phyloP scores from a whole-genome alignment of 2,113 vertebrate species.

The Hemicordylus capensis region DNA sequence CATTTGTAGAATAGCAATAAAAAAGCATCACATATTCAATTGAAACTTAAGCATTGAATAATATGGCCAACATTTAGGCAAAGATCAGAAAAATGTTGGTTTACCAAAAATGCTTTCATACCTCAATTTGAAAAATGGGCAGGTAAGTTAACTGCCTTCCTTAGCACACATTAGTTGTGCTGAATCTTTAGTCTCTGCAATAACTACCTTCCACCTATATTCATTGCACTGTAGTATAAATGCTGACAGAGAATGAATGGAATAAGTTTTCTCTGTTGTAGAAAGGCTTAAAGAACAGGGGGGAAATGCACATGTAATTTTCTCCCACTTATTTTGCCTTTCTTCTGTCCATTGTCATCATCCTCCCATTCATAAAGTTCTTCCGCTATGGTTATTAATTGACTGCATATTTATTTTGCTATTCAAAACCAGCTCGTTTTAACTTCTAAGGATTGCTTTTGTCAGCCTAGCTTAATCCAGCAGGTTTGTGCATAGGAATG shows the following conservation, averaged over 20 bases:
- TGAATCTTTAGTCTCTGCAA: neutral
- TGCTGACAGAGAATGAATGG: neutral
- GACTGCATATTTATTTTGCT: conserved; percentile 42
- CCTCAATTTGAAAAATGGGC: fast-evolving
- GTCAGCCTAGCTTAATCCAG: conserved; percentile 31
- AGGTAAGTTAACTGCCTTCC: fast-evolving
- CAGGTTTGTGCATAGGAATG: conserved; percentile 34
- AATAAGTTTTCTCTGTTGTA: neutral
- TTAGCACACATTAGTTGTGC: neutral
- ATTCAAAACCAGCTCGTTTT: conserved; percentile 5
- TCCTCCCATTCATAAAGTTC: conserved; percentile 8
- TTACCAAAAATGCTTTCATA: neutral
- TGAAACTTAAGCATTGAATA: neutral
- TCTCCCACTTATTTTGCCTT: neutral
- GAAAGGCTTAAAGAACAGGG: neutral
- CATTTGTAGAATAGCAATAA: conserved; percentile 54
- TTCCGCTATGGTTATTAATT: neutral
- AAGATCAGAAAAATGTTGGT: neutral
- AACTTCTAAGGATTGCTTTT: neutral
- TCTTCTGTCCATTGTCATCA: neutral
- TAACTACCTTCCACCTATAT: neutral
- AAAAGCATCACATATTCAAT: conserved; percentile 16
- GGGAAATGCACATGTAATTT: neutral
- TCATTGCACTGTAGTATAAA: neutral
- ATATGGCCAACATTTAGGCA: neutral